These are phyloP conservation scores for Cataglyphis altisquamis DNA, from an alignment of 2,888 invertebrate genomes.

Conservation along the genomic window DNA sequence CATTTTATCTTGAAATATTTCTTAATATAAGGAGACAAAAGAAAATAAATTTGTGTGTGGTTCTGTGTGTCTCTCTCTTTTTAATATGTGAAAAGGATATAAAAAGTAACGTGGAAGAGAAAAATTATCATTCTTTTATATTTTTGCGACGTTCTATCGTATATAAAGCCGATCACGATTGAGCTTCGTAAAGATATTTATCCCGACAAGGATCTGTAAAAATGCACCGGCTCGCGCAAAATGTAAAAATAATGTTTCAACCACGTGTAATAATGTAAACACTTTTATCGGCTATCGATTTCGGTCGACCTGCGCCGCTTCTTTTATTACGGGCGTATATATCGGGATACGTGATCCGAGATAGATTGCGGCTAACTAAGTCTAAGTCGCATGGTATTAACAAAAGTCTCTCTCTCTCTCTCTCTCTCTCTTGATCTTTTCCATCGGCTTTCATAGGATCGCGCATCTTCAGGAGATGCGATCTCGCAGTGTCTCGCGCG, in stretches of 20 bases:
- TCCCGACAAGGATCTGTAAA: not conserved
- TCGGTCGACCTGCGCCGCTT: constrained; percentile 53
- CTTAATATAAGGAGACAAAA: not conserved
- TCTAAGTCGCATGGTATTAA: constrained; percentile 41
- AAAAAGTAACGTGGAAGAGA: not conserved
- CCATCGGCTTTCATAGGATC: constrained; percentile 28
- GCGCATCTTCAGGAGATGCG: not conserved
- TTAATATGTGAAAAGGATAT: not conserved
- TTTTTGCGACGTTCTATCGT: not conserved
- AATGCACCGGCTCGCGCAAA: constrained; percentile 33
- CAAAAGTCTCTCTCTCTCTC: constrained; percentile 16
- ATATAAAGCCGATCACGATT: not conserved
- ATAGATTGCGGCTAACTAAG: constrained; percentile 45
- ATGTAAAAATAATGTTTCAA: constrained; percentile 56
- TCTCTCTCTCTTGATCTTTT: not conserved
- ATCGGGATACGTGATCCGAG: constrained; percentile 52
- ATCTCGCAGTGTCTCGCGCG: not conserved
- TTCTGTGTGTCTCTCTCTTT: not conserved
- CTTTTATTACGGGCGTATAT: constrained; percentile 48
- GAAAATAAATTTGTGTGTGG: not conserved
- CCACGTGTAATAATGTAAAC: constrained; percentile 55
- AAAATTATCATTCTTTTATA: not conserved
- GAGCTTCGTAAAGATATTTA: constrained; percentile 41
- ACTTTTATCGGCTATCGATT: constrained; percentile 58
- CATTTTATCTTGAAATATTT: not conserved